phyloP scores from a whole-genome alignment of 2,797 vertebrate species.

The Pogonophryne albipinna region DNA sequence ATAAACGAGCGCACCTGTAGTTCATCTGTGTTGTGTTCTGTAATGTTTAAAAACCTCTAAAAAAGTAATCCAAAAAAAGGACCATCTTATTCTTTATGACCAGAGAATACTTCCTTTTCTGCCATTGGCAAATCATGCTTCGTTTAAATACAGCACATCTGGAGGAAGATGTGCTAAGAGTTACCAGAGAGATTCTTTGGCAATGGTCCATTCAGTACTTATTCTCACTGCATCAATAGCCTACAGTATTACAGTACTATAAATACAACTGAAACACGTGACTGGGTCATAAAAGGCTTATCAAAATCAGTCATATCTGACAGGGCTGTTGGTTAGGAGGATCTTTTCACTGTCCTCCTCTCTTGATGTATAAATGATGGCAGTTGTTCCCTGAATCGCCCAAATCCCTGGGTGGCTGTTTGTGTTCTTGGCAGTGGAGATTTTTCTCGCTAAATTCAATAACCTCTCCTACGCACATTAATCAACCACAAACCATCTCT shows the following conservation, averaged over 20 bases:
- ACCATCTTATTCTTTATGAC: neutral
- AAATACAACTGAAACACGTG: neutral
- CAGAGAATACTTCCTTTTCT: neutral
- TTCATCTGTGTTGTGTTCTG: too few relatives aligned
- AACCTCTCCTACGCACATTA: slow-evolving; percentile 54
- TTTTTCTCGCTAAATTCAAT: slow-evolving; percentile 69
- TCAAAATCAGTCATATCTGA: slow-evolving; percentile 12
- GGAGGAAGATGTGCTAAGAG: neutral
- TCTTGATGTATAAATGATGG: slow-evolving; percentile 40
- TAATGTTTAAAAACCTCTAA: too few relatives aligned
- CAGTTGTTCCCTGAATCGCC: slow-evolving; percentile 38
- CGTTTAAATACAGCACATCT: neutral
- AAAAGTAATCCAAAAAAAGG: too few relatives aligned
- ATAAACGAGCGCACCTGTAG: too few relatives aligned
- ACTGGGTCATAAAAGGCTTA: neutral
- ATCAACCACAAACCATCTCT: slow-evolving; percentile 53
- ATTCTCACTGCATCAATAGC: neutral
- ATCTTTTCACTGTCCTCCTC: slow-evolving; percentile 19
- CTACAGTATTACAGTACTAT: too few relatives aligned
- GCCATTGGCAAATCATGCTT: neutral
- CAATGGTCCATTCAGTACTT: neutral
- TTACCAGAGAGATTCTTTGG: neutral
- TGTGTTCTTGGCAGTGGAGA: slow-evolving; percentile 48
- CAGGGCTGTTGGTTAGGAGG: slow-evolving; percentile 6
- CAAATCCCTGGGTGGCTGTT: slow-evolving; percentile 49